These are phyloP conservation scores for Lithosia quadra DNA, from an alignment of 2,888 invertebrate species.

Conservation along the genomic window DNA sequence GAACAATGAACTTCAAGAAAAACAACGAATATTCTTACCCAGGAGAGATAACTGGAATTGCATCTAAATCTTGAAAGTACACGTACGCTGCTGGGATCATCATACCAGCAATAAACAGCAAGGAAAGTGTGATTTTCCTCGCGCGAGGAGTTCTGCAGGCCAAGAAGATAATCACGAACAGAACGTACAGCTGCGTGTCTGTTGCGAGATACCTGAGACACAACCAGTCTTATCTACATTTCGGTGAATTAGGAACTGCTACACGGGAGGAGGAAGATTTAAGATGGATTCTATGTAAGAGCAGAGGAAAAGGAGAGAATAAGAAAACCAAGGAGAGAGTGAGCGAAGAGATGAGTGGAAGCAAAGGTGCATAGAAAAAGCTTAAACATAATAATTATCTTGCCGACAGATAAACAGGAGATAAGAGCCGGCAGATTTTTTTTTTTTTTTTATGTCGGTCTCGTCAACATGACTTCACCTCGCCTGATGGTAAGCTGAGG, in stretches of 20 bases:
- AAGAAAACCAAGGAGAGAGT: not conserved
- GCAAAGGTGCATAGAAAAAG: too few relatives aligned
- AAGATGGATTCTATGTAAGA: not conserved
- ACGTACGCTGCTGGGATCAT: conserved; percentile 35
- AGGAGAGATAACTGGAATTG: conserved; percentile 26
- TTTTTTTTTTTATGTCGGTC: too few relatives aligned
- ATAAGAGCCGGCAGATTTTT: too few relatives aligned
- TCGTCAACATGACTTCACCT: too few relatives aligned
- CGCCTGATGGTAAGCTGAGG: too few relatives aligned
- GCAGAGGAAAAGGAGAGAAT: too few relatives aligned
- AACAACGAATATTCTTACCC: conserved; percentile 31
- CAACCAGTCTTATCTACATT: not conserved
- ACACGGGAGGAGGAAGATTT: not conserved
- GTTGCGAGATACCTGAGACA: conserved; percentile 58
- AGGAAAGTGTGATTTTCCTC: conserved; percentile 32
- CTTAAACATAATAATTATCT: too few relatives aligned
- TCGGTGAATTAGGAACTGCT: not conserved
- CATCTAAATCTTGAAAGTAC: conserved; percentile 44
- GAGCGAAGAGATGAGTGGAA: too few relatives aligned
- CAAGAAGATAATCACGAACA: conserved; percentile 50
- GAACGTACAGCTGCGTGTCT: conserved; percentile 58
- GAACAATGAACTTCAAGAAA: not conserved
- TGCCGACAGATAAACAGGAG: too few relatives aligned
- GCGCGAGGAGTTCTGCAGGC: conserved; percentile 24
- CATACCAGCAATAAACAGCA: conserved; percentile 36